A percentile compares a stretch with the other conserved stretches of the same genome.
phyloP scores from a whole-genome alignment of 2,888 invertebrate genomes.

The Endotricha flammealis region DNA sequence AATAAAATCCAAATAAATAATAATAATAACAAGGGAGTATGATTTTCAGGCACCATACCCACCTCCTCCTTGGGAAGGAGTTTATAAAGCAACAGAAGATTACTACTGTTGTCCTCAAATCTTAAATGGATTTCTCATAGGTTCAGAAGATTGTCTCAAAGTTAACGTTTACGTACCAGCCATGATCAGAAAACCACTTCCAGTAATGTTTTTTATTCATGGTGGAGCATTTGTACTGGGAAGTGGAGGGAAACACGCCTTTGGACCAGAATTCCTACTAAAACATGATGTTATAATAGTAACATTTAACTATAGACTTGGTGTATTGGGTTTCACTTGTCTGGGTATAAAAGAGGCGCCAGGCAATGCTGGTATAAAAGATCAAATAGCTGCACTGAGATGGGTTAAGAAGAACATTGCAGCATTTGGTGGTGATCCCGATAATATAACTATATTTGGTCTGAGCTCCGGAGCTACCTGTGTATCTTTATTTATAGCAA shows the following conservation, averaged over 20 bases:
- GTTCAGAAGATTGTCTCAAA: conserved; percentile 60
- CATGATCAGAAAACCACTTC: conserved; percentile 31
- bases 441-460: conserved; percentile 64
- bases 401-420: conserved; percentile 67
- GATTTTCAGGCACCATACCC: conserved; percentile 57
- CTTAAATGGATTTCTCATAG: conserved; percentile 34
- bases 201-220: conserved; percentile 67
- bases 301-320: conserved; percentile 65
- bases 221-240: conserved; percentile 63
- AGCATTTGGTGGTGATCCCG: conserved; percentile 63
- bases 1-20: too few relatives aligned
- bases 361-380: conserved; percentile 65
- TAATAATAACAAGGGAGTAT: too few relatives aligned
- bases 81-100: conserved; percentile 54
- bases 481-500: conserved; percentile 45
- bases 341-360: conserved; percentile 62
- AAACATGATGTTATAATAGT: conserved; percentile 57
- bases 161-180: conserved; percentile 59
- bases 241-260: conserved; percentile 55
- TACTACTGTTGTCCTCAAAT: conserved; percentile 51
- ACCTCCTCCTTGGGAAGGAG: conserved; percentile 58
- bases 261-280: conserved; percentile 57
- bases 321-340: conserved; percentile 59
- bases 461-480: conserved; percentile 65
- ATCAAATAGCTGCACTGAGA: conserved; percentile 62